Evolutionary conservation across 92 coral and sea anemone species (phyloP), one percentile per base, ranked within the genome.

Genomic region (Heteractis magnifica): DNA sequence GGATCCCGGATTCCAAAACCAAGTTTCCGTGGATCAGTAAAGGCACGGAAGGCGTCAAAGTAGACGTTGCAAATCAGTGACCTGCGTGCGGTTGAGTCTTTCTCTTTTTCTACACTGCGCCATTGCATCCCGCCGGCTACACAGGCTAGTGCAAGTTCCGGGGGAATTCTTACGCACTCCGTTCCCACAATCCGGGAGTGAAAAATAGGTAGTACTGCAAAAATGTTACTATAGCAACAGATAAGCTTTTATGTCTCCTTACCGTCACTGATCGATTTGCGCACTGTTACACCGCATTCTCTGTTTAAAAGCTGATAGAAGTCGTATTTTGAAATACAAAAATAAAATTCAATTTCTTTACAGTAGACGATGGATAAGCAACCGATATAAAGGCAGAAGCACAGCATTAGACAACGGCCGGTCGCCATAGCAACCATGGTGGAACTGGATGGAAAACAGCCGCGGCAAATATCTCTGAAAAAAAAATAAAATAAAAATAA

Each of bases 361-460:
- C 73, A 68, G 50, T 4, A 68, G 73, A 68, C 73, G 49, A 68
- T 68, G 73, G 73, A 13, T 68, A 68, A 48, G 73, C 73, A 68
- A 9, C 44, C 3, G 49, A 68, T 48, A 34, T 34, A 34, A 10
- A 68, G 73, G 49, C 49, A 68, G 15, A 68, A 26, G 19, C 73
- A 68, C 73, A 68, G 73, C 73, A 14, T 7, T 68, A 68, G 49
- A 68, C 21, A 21, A 26, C 73, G 73, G 10, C 15, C 73, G 23
- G 73, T n/a, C 6, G 49, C 13, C 49, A 68, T 68, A 9, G 13
- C 10, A 53, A 12, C 58, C 58, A 23, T 26, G 73, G 10, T 62
- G 70, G 70, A 62, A 23, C 9, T 68, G 73, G 44, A 26, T 26
- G 15, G 73, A 26, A 26, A 68, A 18, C 73, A 21, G 6, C 73